phyloP scores from a whole-genome alignment of 2,888 invertebrate species.

The Augiades crinisus region DNA sequence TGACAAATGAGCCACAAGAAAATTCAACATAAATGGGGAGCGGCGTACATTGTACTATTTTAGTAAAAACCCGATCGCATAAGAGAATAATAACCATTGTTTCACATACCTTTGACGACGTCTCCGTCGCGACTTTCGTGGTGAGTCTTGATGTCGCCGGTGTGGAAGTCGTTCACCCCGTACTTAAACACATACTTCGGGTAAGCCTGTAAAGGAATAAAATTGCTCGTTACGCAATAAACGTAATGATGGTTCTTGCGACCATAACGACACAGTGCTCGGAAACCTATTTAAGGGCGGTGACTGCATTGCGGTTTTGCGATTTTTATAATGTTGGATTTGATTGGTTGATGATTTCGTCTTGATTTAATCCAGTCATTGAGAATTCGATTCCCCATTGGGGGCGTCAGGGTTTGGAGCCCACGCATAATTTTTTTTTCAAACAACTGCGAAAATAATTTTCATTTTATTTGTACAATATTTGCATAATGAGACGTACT shows the following conservation, averaged over 20 bases:
- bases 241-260: constrained; percentile 2
- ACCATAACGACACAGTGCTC: background rate
- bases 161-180: constrained; percentile 82
- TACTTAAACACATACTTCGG: constrained; percentile 83
- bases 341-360: too few species aligned
- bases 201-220: constrained; percentile 75
- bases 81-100: constrained; percentile 11
- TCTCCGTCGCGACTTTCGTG: constrained; percentile 80
- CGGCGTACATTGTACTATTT: constrained; percentile 1
- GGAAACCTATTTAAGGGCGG: background rate
- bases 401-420: too few species aligned
- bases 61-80: constrained; percentile 14
- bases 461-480: too few species aligned
- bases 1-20: constrained; percentile 4
- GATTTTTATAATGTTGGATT: background rate
- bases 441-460: too few species aligned
- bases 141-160: constrained; percentile 81
- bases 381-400: background rate
- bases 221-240: constrained; percentile 12
- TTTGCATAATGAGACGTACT: too few species aligned
- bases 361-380: background rate
- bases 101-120: constrained; percentile 67
- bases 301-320: background rate
- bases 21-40: background rate
- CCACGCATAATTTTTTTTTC: too few species aligned